phyloP scores from a whole-genome alignment of 2,888 invertebrate genomes.

The Drosophila limbata region DNA sequence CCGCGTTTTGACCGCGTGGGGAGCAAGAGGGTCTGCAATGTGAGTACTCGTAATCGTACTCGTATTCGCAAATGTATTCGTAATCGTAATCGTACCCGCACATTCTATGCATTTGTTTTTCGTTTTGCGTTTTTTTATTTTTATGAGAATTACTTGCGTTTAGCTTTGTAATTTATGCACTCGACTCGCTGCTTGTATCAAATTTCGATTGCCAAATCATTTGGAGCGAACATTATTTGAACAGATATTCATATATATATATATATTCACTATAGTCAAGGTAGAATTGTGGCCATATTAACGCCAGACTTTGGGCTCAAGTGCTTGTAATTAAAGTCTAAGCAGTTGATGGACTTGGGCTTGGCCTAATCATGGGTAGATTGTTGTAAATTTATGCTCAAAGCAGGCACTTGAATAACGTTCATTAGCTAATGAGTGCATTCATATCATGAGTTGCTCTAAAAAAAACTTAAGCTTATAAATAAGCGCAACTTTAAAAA shows the following conservation, averaged over 20 bases:
- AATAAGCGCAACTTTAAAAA: no score
- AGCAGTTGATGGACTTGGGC: constrained; percentile 52
- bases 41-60: constrained; percentile 29
- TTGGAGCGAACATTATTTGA: constrained; percentile 59
- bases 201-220: constrained; percentile 72
- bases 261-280: constrained; percentile 54
- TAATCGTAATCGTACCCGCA: constrained; percentile 42
- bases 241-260: constrained; percentile 3
- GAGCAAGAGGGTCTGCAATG: constrained; percentile 32
- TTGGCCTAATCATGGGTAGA: constrained; percentile 34
- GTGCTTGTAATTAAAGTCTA: constrained; percentile 36
- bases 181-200: constrained; percentile 54
- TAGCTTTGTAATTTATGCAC: constrained; percentile 60
- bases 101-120: constrained; percentile 59
- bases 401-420: constrained; percentile 27
- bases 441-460: constrained; percentile 24
- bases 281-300: constrained; percentile 55
- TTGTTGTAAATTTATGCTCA: background rate
- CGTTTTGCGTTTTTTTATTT: constrained; percentile 20
- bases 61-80: constrained; percentile 23
- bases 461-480: no score
- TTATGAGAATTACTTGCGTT: constrained; percentile 66
- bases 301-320: constrained; percentile 26
- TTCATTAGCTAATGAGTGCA: constrained; percentile 33
- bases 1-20: constrained; percentile 52